A percentile compares a stretch with the other conserved stretches of the same genome.
phyloP scores from a whole-genome alignment of 2,797 vertebrate genomes.

The Trematomus bernacchii region DNA sequence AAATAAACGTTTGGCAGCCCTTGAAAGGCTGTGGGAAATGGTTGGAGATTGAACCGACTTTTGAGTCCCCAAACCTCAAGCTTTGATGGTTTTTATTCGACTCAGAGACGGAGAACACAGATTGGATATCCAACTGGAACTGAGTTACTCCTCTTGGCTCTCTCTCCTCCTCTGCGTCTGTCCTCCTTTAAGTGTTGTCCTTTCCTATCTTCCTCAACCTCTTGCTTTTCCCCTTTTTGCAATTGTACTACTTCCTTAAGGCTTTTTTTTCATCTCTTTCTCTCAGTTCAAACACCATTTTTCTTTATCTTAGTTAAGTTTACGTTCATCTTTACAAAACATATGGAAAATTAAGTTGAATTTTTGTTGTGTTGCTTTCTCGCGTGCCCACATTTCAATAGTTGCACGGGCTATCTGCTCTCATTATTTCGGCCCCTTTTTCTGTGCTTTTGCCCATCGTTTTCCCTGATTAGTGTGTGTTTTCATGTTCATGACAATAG shows the following conservation, averaged over 20 bases:
- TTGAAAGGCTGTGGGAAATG: conserved; percentile 78
- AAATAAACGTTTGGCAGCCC: conserved; percentile 81
- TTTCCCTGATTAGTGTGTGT: no score
- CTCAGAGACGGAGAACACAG: conserved; percentile 68
- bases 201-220: conserved; percentile 14
- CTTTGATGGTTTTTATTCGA: conserved; percentile 80
- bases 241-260: conserved; percentile 15
- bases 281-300: not conserved
- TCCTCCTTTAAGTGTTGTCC: conserved; percentile 16
- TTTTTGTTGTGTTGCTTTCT: not conserved
- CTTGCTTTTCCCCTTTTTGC: conserved; percentile 3
- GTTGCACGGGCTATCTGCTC: no score
- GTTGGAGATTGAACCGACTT: conserved; percentile 74
- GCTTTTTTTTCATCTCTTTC: not conserved
- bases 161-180: conserved; percentile 7
- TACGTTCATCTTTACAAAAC: not conserved
- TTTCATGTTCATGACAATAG: no score
- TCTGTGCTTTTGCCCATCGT: no score
- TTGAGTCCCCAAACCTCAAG: conserved; percentile 73
- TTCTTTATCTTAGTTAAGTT: conserved; percentile 1
- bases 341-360: not conserved
- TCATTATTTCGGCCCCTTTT: no score
- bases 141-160: conserved; percentile 39
- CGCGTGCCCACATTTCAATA: not conserved
- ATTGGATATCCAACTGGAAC: conserved; percentile 66